A percentile compares a stretch with the other conserved stretches of the same genome.
These are phyloP conservation scores for Aphidius ervi DNA, from an alignment of 1,140 invertebrate genomes.

Conservation along the genomic window DNA sequence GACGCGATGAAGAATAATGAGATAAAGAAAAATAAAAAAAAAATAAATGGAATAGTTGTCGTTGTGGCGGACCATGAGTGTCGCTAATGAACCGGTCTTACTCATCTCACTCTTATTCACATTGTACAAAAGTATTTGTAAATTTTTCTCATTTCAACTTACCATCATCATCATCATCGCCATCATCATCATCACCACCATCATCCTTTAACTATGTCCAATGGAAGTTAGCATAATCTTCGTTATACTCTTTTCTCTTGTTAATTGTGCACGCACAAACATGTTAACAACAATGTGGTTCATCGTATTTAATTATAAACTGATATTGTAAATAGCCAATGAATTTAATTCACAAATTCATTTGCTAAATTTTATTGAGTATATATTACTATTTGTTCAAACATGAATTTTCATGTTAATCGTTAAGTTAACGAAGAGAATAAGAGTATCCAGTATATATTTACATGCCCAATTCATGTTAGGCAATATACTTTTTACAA, in stretches of 20 bases:
- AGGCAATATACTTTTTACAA: too few relatives aligned
- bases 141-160: constrained; percentile 18
- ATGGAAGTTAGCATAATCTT: constrained; percentile 17
- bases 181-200: not conserved
- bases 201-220: not conserved
- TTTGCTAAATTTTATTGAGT: too few relatives aligned
- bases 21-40: constrained; percentile 17
- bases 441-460: too few relatives aligned
- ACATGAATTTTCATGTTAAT: too few relatives aligned
- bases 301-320: constrained; percentile 10
- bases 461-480: too few relatives aligned
- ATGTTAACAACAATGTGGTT: too few relatives aligned
- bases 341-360: constrained; percentile 3
- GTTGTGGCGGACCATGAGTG: constrained; percentile 19
- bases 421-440: too few relatives aligned
- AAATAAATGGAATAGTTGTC: constrained; percentile 27
- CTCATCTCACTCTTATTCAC: constrained; percentile 21
- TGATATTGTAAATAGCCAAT: constrained; percentile 23
- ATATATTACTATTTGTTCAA: too few relatives aligned
- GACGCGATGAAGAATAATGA: constrained; percentile 17
- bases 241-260: constrained; percentile 21
- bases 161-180: constrained; percentile 1
- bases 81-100: constrained; percentile 30
- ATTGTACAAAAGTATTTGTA: constrained; percentile 3
- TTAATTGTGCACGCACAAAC: constrained; percentile 23